Base-by-base conservation (phyloP, 2,888 invertebrate genomes). In the Drosophila helvetica region DNA sequence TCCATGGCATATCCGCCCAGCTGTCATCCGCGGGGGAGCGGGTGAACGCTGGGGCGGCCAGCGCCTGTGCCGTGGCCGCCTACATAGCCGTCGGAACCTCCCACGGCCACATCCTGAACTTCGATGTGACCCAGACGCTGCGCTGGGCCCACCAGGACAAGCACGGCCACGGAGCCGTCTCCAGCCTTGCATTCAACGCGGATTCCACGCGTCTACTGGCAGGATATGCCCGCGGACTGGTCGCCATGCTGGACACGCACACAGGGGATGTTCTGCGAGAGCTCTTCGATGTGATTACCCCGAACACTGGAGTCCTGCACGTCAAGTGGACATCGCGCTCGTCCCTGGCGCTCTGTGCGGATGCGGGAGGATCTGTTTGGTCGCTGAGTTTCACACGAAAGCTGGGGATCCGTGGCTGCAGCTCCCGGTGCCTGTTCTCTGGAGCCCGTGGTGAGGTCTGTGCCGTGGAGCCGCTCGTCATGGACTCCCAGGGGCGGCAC, bases 351-450 rank as follows among this genome's bases (percentile, higher is more conserved):
- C 92, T 97, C 33, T 96, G 96, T 80, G 96, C 97, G 19, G 99
- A 99, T 90, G 97, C 96, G 52, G 97, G 98, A 2, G 99, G 99
- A 0, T 99, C 98, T 1, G 98, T 99, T 1, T 99, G 98, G 94
- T 96, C 98, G 77, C 93, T 99, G 43, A 96, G 95, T 85, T 98
- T 98, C 90, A 97, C 96, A 47, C 93, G 98, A 65, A 95, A 96
- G 12, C 93, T 98, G 80, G 98, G 98, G 15, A 96, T 98, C 43
- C 94, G 98, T 48, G 96, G 96, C 0, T 97, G 97, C 91, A 96
- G 97, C 71, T 96, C 98, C 0, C 96, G 97, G 58, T 99, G 99
- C 91, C 93, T 99, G 17, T 99, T 99, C 92, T 98, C 99, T 42
- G 99, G 99, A 38, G 98, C 98, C 60, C 95, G 98, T 61, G 99